Evolutionary conservation across 1,140 invertebrate species (phyloP).

Genomic region (Mamestra configurata): DNA sequence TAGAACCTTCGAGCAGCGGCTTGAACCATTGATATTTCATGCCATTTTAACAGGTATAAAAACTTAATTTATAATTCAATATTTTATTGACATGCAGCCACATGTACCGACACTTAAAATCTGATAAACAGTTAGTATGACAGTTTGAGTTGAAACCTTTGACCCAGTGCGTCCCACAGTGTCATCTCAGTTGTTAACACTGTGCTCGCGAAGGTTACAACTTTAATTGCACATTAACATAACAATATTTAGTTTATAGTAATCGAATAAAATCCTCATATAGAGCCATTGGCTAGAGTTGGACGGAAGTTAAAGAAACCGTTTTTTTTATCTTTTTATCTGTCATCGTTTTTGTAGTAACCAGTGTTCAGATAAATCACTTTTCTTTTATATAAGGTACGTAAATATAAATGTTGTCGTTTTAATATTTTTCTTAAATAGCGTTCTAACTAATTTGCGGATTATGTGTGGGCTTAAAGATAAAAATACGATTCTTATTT

Average conservation of each 20-base stretch:
- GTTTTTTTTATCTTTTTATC: background rate
- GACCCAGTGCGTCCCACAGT: background rate
- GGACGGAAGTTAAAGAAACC: slow-evolving; percentile 57
- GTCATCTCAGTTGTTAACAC: slow-evolving; percentile 18
- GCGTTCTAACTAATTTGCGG: slow-evolving; percentile 1
- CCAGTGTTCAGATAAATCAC: slow-evolving; percentile 27
- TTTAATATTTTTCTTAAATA: slow-evolving; percentile 33
- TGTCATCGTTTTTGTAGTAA: background rate
- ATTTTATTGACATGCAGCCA: background rate
- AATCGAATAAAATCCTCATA: slow-evolving; percentile 59
- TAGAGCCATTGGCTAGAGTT: slow-evolving; percentile 58
- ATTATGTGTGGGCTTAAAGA: slow-evolving; percentile 15
- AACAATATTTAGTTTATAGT: slow-evolving; percentile 66
- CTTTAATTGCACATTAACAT: slow-evolving; percentile 27
- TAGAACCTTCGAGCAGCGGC: no score
- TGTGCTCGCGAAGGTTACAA: slow-evolving; percentile 35
- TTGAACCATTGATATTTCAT: no score
- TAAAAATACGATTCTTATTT: background rate
- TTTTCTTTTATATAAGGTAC: background rate
- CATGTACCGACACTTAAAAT: background rate
- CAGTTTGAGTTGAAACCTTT: background rate
- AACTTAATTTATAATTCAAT: no score
- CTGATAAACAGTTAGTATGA: background rate
- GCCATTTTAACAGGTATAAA: no score
- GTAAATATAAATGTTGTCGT: slow-evolving; percentile 5